Base-by-base conservation (phyloP, 2,888 invertebrate genomes). In the Aporophyla lueneburgensis region DNA sequence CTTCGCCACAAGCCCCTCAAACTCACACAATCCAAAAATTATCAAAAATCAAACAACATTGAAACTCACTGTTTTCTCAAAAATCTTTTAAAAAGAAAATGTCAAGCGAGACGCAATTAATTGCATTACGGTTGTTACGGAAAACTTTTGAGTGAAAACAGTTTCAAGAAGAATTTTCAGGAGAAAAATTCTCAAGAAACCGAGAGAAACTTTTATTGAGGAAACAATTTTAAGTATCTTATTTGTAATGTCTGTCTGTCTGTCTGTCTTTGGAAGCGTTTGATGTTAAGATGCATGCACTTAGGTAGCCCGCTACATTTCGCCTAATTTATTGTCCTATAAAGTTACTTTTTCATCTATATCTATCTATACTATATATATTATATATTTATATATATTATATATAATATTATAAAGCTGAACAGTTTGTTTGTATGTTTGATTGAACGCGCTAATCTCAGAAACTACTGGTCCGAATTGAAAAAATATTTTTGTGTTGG, bases 101-200 rank as follows among this genome's bases (percentile, higher is more conserved):
- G 40, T 51, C 21, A 56, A 61, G 59, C 54, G 21, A 21, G 27
- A n/a, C 14, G 40, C 56, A 68, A 82, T 84, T 80, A 84, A 82
- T 84, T 76, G 76, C 65, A 54, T 62, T 62, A 49, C 46, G 27
- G n/a, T 69, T 68, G 46, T 67, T 69, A 56, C 40, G 1, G 61
- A 24, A 43, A 61, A 74, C 7, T 84, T n/a, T 81, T n/a, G 24
- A 68, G 58, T 63, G 74, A 66, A 81, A 74, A 80, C 80, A 67
- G 24, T 61, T 83, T 70, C 51, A 49, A 12, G 16, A 71, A 76
- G 53, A 79, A 76, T 69, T 82, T 76, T 21, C 43, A 21, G 24
- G 5, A 54, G 59, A 74, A 80, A 81, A 84, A 81, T 80, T 80
- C 74, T 84, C 59, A 0, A 21, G 12, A 62, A 58, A 65, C 14